Base-by-base conservation (phyloP, 2,113 vertebrate species). In the Scomber scombrus region DNA sequence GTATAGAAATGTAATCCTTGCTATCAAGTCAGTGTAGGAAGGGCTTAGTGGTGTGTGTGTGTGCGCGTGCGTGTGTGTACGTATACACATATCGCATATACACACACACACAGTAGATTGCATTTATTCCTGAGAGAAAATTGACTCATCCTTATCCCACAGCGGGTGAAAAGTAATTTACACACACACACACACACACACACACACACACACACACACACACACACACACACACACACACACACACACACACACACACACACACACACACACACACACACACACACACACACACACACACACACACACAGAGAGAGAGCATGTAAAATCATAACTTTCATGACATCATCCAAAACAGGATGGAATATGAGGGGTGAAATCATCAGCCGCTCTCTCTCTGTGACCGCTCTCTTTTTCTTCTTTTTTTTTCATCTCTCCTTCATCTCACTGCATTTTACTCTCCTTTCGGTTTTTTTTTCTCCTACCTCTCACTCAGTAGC, bases 71-170 rank as follows among this genome's bases (percentile, higher is more conserved):
- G 23, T 43, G 46, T 19, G 65, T 21, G 55, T 12, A 54, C 54
- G 46, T 9, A 52, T 40, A 73, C 68, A 77, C 55, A 47, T 34
- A 52, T 14, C 43, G 46, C 61, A 16, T 26, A 19, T 26, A 19
- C 62, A 74, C 81, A 19, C 62, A 74, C 81, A 56, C 58, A 11
- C 11, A 71, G 43, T 45, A 75, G 55, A 72, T 52, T 84, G 52
- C 51, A 81, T 68, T 81, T 75, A 40, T 80, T 86, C 66, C 84
- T 31, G 65, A 34, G 66, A 82, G 47, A 84, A 83, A 76, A 66
- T 47, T 84, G 85, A 85, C 68, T 91, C 87, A 87, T 81, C 66
- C 75, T 79, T 51, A 64, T 80, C 56, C 63, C 26, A 34, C 60
- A 75, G 43, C 56, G 82, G 31, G 64, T 88, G 62, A 77, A 86